phyloP scores from a whole-genome alignment of 2,888 invertebrate genomes.

The Thecophora atra region DNA sequence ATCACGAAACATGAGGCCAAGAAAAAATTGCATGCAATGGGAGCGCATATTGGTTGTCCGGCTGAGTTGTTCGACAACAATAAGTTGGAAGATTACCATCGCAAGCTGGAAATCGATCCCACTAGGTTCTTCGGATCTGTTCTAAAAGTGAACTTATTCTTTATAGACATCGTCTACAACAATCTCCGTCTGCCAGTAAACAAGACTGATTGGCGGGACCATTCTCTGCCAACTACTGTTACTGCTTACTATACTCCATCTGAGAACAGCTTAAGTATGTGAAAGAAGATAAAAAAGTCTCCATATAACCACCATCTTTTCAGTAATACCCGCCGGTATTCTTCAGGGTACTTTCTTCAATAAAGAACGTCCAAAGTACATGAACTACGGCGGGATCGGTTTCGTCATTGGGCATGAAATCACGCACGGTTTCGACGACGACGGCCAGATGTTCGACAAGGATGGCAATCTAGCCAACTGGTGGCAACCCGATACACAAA shows the following conservation, averaged over 20 bases:
- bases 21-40: constrained; percentile 84
- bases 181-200: constrained; percentile 81
- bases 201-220: constrained; percentile 86
- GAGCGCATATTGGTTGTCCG: constrained; percentile 92
- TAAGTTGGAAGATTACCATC: constrained; percentile 83
- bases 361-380: neutral
- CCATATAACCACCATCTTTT: too few relatives aligned
- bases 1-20: constrained; percentile 79
- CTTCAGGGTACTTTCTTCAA: neutral
- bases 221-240: constrained; percentile 72
- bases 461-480: constrained; percentile 91
- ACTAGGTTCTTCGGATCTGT: constrained; percentile 79
- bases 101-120: constrained; percentile 77
- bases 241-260: constrained; percentile 76
- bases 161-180: constrained; percentile 81
- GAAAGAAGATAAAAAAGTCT: neutral
- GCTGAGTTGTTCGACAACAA: constrained; percentile 84
- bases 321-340: neutral
- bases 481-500: constrained; percentile 89
- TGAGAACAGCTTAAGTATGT: constrained; percentile 89
- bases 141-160: constrained; percentile 80
- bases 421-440: constrained; percentile 59
- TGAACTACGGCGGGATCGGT: constrained; percentile 58
- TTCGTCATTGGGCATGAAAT: constrained; percentile 58
- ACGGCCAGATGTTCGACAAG: constrained; percentile 89